Percentiles rank a stretch among this genome's conserved stretches.
phyloP scores from a whole-genome alignment of 2,888 invertebrate species.

The Amphiduros pacificus region DNA sequence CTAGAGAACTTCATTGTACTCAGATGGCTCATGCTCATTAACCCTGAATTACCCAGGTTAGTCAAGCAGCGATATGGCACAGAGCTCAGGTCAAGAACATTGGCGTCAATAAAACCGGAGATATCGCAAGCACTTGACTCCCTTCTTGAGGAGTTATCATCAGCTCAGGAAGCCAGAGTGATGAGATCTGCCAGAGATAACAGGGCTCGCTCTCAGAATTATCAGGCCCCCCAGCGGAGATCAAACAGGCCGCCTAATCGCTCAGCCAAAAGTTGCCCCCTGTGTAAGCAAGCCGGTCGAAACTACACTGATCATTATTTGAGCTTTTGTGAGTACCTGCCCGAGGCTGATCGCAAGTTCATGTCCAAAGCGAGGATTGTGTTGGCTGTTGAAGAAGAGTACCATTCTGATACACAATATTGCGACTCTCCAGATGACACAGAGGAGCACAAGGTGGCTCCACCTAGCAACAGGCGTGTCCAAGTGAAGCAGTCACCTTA shows the following conservation, averaged over 20 bases:
- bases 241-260: no score
- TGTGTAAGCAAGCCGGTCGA: constrained; percentile 28
- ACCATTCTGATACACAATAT: no score
- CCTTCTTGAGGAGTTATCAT: constrained; percentile 32
- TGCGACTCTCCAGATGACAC: no score
- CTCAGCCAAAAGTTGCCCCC: constrained; percentile 22
- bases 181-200: no score
- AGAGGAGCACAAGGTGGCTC: no score
- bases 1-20: constrained; percentile 30
- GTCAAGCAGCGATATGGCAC: constrained; percentile 34
- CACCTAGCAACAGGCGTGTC: no score
- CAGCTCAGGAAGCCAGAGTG: no score
- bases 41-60: constrained; percentile 20
- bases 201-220: no score
- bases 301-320: constrained; percentile 25
- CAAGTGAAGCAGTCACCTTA: background rate
- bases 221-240: no score
- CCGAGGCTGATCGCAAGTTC: constrained; percentile 27
- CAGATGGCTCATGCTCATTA: constrained; percentile 28
- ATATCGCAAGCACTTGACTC: constrained; percentile 30
- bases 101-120: constrained; percentile 32
- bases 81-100: constrained; percentile 28
- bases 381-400: no score
- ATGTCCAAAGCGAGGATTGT: constrained; percentile 19
- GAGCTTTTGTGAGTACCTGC: constrained; percentile 28